Evolutionary conservation across 2,888 invertebrate species (phyloP).

Genomic region (Neocrepidodera transversa): DNA sequence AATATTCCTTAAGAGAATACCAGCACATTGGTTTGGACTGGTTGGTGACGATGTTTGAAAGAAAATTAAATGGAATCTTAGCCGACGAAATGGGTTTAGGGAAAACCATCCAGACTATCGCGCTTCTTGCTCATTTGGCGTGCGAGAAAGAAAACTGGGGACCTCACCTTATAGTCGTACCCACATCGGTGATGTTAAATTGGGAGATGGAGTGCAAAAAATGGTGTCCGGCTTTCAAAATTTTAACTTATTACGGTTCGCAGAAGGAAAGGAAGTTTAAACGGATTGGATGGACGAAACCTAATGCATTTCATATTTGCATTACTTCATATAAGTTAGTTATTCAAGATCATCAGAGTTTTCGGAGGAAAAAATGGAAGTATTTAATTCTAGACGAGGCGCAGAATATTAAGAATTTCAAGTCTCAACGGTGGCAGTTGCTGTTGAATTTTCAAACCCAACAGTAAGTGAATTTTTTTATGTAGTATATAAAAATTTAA

Average conservation of each 20-base stretch:
- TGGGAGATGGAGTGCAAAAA: conserved; percentile 99
- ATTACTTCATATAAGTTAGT: conserved; percentile 98
- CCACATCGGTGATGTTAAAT: conserved; percentile 98
- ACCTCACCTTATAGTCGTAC: conserved; percentile 97
- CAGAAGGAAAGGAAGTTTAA: conserved; percentile 94
- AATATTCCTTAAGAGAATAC: conserved; percentile 90
- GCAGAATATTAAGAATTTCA: conserved; percentile 99
- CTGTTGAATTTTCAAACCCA: conserved; percentile 93
- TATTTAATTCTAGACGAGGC: conserved; percentile 98
- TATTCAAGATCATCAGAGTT: conserved; percentile 97
- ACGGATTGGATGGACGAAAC: conserved; percentile 94
- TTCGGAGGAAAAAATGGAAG: conserved; percentile 97
- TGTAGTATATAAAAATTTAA: too few species aligned
- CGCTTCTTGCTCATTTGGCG: conserved; percentile 91
- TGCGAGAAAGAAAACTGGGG: conserved; percentile 95
- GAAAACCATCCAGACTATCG: conserved; percentile 97
- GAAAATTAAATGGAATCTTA: conserved; percentile 93
- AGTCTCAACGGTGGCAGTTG: conserved; percentile 98
- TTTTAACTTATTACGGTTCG: conserved; percentile 96
- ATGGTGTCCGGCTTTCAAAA: conserved; percentile 99
- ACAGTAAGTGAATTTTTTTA: conserved; percentile 65
- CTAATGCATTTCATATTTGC: conserved; percentile 97
- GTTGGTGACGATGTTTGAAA: conserved; percentile 95
- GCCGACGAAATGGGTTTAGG: conserved; percentile 98
- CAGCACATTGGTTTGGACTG: conserved; percentile 98